Evolutionary conservation across 2,797 vertebrate species (phyloP), one percentile per base, ranked within the genome.

Genomic region (Molossus alvarezi): DNA sequence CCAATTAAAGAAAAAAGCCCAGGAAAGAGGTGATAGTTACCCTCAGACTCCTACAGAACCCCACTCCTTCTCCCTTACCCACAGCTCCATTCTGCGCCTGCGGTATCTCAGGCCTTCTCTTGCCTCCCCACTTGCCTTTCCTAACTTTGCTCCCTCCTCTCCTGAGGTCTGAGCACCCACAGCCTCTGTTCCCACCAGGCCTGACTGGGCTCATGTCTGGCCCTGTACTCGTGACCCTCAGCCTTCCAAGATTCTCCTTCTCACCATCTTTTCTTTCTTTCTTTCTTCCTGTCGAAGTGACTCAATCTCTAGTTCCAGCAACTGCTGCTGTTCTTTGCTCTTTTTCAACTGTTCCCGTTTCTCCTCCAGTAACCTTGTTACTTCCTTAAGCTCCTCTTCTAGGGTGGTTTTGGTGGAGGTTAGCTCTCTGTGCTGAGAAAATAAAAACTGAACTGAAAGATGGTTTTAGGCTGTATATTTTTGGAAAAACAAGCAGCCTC

Each of bases 381-480:
- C 86, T 55, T 97, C 96, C 65, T 94, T 76, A 93, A 98, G 91
- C 76, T 98, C 97, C 5, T 94, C 97, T 48, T 96, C 94, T 51
- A 98, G 94, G 37, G 86, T 91, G 75, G 3, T 18, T 65, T 90
- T 96, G 6, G 5, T 12, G 2, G 72, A 57, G 2, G 55, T 48
- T 53, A 98, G 98, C 29, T 98, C 98, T 71, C 97, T 98, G 41
- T 96, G 60, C 98, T 98, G 94, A 72, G 51, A 71, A 90, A 51
- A 71, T 6, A 83, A 86, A 79, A 21, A 57, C 41, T 11, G 37
- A 37, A 57, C 41, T 90, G 81, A 67, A 87, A 95, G 33, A 69
- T 12, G 48, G 12, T 67, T 76, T 86, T 48, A 64, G 3, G 76
- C 60, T 81, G 12, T 62, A 25, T 20, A 62, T 51, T 71, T 55